These are phyloP conservation scores for Orbicella faveolata DNA, from an alignment of 64 coral and sea anemone species.

Conservation along the genomic window DNA sequence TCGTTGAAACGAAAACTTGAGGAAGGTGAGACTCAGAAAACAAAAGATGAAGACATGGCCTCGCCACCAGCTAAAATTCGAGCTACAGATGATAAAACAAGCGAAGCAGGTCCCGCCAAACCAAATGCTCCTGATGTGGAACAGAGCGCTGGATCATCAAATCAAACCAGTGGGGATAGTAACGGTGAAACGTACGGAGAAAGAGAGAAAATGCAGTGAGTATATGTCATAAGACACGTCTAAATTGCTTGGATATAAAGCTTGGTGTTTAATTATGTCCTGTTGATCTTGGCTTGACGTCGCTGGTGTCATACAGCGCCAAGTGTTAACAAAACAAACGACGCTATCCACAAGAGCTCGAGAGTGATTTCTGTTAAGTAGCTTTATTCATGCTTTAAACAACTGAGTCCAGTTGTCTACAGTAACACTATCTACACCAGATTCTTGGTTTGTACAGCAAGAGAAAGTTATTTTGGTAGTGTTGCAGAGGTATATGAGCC, in stretches of 20 bases:
- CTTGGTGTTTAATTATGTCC: background rate
- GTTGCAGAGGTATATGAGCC: too few relatives aligned
- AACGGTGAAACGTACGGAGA: conserved; percentile 41
- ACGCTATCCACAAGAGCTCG: too few relatives aligned
- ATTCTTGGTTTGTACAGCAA: too few relatives aligned
- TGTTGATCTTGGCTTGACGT: background rate
- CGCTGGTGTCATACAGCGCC: too few relatives aligned
- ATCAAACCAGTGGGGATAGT: background rate
- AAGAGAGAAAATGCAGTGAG: conserved; percentile 96
- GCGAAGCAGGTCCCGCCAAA: conserved; percentile 2
- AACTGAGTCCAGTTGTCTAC: too few relatives aligned
- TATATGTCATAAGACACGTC: background rate
- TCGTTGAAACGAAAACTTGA: conserved; percentile 79
- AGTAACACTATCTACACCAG: too few relatives aligned
- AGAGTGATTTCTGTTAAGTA: too few relatives aligned
- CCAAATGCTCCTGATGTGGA: background rate
- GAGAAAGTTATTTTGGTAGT: too few relatives aligned
- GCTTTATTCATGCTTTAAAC: too few relatives aligned
- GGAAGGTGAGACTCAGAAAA: background rate
- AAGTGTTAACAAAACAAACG: too few relatives aligned
- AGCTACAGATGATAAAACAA: background rate
- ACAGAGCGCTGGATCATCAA: background rate
- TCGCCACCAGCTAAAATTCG: conserved; percentile 55
- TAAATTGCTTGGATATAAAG: background rate
- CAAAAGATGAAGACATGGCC: conserved; percentile 4